Conservation (phyloP, 2,797 vertebrate species). For the Gallinago solitaria region DNA sequence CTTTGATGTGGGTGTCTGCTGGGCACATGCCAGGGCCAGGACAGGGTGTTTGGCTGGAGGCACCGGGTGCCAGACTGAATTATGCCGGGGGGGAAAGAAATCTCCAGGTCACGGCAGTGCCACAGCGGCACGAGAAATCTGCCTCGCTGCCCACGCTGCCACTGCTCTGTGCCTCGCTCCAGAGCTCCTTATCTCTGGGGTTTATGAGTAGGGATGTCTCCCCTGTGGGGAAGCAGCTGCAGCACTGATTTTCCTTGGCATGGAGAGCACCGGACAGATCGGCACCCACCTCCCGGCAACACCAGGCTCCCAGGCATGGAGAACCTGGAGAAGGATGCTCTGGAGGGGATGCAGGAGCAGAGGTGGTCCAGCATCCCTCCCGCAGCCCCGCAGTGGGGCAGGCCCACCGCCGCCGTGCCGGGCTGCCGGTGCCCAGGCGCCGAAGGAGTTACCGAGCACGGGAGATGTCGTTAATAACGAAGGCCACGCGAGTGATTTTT, state of each 20-base stretch:
- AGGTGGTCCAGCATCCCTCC: neutral
- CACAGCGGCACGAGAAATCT: neutral
- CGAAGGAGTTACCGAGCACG: conserved; percentile 10
- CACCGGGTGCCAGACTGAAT: conserved; percentile 31
- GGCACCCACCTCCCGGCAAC: neutral
- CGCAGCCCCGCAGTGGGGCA: neutral
- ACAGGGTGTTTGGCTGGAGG: conserved; percentile 11
- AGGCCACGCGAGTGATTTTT: conserved; percentile 44
- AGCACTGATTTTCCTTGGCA: neutral
- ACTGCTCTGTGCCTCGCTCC: neutral
- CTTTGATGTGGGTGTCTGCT: conserved; percentile 60
- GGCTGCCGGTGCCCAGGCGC: neutral
- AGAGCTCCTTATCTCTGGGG: neutral
- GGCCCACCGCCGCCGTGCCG: neutral
- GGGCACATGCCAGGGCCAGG: conserved; percentile 38
- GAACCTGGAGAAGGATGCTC: neutral
- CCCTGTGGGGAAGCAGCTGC: neutral
- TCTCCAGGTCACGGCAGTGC: conserved; percentile 19
- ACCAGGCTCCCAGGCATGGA: neutral
- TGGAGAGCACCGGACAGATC: accelerated
- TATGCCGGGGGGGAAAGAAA: neutral
- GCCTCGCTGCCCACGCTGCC: neutral
- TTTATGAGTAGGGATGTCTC: neutral
- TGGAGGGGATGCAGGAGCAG: neutral
- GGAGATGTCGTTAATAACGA: conserved; percentile 11